Conservation (phyloP, 2,888 invertebrate species). For the Hypomecis punctinalis region DNA sequence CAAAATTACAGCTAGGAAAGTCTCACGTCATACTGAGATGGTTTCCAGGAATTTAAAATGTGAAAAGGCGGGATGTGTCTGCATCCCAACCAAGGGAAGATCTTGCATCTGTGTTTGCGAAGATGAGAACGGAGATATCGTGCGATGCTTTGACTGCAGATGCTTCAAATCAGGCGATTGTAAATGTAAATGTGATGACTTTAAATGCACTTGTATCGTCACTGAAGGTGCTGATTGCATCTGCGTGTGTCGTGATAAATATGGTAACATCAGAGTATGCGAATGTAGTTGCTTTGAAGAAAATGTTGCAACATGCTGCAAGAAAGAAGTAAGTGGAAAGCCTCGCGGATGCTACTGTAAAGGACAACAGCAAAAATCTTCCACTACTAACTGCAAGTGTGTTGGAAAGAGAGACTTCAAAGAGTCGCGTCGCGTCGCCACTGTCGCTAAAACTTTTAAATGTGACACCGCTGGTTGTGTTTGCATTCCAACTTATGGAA, state of each 20-base stretch:
- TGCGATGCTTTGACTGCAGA: slow-evolving; percentile 46
- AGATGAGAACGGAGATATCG: slow-evolving; percentile 43
- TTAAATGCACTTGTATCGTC: slow-evolving; percentile 40
- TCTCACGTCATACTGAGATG: slow-evolving; percentile 34
- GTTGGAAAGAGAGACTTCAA: slow-evolving; percentile 1
- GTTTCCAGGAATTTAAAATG: slow-evolving; percentile 36
- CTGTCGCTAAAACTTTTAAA: slow-evolving; percentile 34
- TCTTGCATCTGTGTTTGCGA: slow-evolving; percentile 55
- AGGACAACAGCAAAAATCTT: not conserved
- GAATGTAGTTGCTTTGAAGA: slow-evolving; percentile 17
- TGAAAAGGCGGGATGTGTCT: slow-evolving; percentile 51
- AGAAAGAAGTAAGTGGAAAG: not conserved
- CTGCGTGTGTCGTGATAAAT: slow-evolving; percentile 36
- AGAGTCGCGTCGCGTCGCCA: slow-evolving; percentile 35
- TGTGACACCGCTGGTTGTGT: slow-evolving; percentile 48
- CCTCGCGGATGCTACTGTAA: not conserved
- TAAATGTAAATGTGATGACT: slow-evolving; percentile 33
- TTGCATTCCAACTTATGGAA: slow-evolving; percentile 45
- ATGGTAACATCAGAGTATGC: slow-evolving; percentile 33
- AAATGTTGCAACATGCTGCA: not conserved
- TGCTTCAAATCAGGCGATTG: slow-evolving; percentile 35
- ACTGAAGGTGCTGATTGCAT: slow-evolving; percentile 41
- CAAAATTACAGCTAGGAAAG: slow-evolving; percentile 16
- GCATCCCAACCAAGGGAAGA: slow-evolving; percentile 44
- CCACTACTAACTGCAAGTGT: slow-evolving; percentile 4